Conservation (phyloP, 2,113 vertebrate species). For the Alaudala cheleensis region DNA sequence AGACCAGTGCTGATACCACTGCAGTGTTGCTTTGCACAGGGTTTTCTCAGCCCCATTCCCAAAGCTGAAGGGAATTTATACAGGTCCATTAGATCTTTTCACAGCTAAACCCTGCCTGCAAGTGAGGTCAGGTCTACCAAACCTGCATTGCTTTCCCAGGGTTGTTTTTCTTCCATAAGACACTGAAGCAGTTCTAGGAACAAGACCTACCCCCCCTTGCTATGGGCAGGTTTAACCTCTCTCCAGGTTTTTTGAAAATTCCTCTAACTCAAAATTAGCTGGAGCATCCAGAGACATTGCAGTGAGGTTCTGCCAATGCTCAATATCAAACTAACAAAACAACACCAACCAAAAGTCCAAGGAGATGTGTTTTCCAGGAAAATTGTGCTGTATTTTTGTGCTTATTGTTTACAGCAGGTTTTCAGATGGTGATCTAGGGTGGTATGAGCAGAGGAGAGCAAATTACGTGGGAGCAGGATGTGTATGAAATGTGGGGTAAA, state of each 20-base stretch:
- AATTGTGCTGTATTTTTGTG: neutral
- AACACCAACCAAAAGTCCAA: neutral
- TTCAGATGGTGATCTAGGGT: neutral
- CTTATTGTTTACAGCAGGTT: neutral
- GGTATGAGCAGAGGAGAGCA: neutral
- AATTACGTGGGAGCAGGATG: fast-evolving
- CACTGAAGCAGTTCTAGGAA: neutral
- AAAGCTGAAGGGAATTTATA: neutral
- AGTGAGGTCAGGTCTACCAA: neutral
- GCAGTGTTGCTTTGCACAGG: neutral
- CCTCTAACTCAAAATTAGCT: neutral
- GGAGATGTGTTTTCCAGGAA: neutral
- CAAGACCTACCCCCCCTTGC: neutral
- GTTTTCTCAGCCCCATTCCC: neutral
- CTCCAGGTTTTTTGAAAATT: neutral
- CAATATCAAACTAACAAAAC: neutral
- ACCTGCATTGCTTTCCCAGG: neutral
- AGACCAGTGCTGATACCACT: neutral
- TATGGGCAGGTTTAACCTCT: neutral
- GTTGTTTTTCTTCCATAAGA: neutral
- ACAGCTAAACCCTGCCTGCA: neutral
- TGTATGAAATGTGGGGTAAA: neutral
- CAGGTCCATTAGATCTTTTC: neutral
- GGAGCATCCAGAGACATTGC: neutral
- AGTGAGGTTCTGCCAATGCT: neutral